Evolutionary conservation across 2,888 invertebrate genomes (phyloP), one percentile per base, ranked within the genome.

Genomic region (Hetaerina titia): DNA sequence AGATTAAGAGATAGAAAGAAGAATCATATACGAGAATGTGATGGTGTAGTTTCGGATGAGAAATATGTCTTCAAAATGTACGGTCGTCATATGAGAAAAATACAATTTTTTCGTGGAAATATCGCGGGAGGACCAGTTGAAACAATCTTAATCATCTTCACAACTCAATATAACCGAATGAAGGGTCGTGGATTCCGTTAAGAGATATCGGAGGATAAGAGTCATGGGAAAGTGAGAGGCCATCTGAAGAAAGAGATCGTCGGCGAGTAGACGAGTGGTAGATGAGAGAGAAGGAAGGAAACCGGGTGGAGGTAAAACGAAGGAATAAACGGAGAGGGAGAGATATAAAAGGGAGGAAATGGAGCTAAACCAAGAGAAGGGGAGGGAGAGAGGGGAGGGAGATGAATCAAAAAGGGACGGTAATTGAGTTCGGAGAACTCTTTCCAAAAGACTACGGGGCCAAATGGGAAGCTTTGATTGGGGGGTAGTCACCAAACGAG

Each of bases 371-470:
- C 8, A 31, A 31, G 1, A 8, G 56, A 88, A 69, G 69, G 69
- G 69, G 7, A 0, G n/a, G 69, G 22, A n/a, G 60, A 60, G n/a
- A 9, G 69, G 22, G 8, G 19, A n/a, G 69, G n/a, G 5, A n/a
- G 64, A n/a, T 19, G 69, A 69, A 69, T 69, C 22, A n/a, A 69
- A 69, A 69, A 69, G 69, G 69, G 69, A 19, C 19, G 19, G 69
- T 69, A 69, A 69, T 69, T 69, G 90, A 90, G 90, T 90, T 64
- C 90, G 64, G 90, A 64, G 90, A 90, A 90, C 90, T 90, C 90
- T 90, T 63, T 90, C 45, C 90, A 15, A 56, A n/a, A 31, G 63
- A 64, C 45, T 64, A 45, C 31, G 90, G 19, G 90, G 90, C 6
- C 90, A 90, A 63, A 90, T 90, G 90, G 64, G 45, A 58, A 25